Conservation (phyloP, 2,113 vertebrate species). For the Antidorcas marsupialis region DNA sequence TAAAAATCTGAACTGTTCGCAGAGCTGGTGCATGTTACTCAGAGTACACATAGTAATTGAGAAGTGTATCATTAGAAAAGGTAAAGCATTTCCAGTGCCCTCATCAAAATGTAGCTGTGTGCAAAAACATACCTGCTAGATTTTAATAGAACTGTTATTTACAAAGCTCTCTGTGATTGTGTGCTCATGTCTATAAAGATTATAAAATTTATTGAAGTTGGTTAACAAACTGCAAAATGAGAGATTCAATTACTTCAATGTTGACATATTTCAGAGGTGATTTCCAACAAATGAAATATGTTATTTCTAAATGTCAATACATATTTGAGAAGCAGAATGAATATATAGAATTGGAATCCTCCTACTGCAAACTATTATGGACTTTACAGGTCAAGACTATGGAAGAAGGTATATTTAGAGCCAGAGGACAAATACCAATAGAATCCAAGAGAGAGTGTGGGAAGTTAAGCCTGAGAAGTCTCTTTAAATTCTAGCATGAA, state of each 20-base stretch:
- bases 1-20: background rate
- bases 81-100: constrained; percentile 2
- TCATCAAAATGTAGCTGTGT: background rate
- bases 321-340: background rate
- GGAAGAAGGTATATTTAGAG: background rate
- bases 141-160: background rate
- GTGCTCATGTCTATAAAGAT: constrained; percentile 33
- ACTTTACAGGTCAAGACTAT: background rate
- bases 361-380: background rate
- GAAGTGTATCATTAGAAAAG: background rate
- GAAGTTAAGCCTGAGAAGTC: background rate
- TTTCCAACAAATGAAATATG: constrained; percentile 4
- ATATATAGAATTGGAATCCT: background rate
- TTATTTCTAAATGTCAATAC: background rate
- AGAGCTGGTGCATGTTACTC: background rate
- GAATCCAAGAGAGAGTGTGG: background rate
- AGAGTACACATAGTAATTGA: background rate
- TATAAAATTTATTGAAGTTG: background rate
- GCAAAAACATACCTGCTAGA: background rate
- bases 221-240: constrained; percentile 11
- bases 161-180: constrained; percentile 32
- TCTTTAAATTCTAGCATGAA: background rate
- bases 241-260: background rate
- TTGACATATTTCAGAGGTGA: background rate
- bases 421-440: background rate